Percentiles rank a stretch among this genome's conserved stretches.
Conservation (phyloP, 2,113 vertebrate genomes). For the Rhynchomys soricoides region DNA sequence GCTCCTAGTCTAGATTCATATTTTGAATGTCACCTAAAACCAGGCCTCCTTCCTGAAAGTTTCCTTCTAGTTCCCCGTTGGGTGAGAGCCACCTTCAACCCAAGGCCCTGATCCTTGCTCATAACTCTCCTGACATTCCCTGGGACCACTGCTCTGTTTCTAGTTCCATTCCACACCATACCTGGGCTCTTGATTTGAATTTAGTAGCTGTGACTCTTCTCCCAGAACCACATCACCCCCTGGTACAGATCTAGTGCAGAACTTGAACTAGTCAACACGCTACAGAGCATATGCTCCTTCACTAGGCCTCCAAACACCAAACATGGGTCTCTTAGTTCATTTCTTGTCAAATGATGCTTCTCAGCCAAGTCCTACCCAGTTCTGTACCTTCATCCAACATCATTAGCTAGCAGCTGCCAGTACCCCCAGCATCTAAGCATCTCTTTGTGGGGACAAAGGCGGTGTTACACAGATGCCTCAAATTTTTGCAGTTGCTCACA, state of each 20-base stretch:
- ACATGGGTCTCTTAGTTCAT: not conserved
- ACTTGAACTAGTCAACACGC: too few species aligned
- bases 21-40: not conserved
- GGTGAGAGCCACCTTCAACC: not conserved
- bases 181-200: not conserved
- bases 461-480: not conserved
- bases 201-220: not conserved
- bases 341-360: fast-evolving
- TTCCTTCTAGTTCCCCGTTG: not conserved
- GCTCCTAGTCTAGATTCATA: not conserved
- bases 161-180: fast-evolving
- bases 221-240: too few species aligned
- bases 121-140: not conserved
- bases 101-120: not conserved
- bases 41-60: not conserved
- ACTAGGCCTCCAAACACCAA: too few species aligned
- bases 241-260: not conserved
- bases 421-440: not conserved
- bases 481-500: not conserved
- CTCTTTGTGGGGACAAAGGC: not conserved
- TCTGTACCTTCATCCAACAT: not conserved
- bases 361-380: too few species aligned
- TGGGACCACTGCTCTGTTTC: not conserved
- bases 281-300: not conserved
- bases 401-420: too few species aligned